phyloP scores from a whole-genome alignment of 2,888 invertebrate genomes.

The Lasioglossum morio region DNA sequence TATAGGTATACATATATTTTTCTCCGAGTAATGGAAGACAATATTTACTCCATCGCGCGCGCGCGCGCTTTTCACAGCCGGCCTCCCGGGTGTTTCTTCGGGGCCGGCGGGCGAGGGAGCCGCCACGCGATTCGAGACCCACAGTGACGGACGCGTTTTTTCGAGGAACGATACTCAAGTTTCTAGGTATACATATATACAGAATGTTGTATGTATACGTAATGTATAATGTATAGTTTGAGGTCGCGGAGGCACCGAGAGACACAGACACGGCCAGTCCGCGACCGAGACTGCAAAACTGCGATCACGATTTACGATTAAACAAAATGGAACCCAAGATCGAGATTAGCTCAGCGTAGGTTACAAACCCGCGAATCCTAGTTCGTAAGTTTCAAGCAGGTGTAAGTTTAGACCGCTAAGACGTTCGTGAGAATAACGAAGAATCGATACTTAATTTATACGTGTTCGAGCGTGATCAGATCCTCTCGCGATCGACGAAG shows the following conservation, averaged over 20 bases:
- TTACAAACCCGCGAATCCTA: constrained; percentile 51
- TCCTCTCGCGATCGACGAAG: constrained; percentile 25
- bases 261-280: neutral
- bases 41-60: constrained; percentile 80
- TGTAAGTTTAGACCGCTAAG: constrained; percentile 59
- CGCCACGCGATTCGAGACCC: constrained; percentile 42
- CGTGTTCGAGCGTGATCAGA: constrained; percentile 39
- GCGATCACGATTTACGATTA: constrained; percentile 16
- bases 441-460: constrained; percentile 70
- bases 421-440: constrained; percentile 50
- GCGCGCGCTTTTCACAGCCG: constrained; percentile 18
- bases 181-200: constrained; percentile 16
- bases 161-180: constrained; percentile 25
- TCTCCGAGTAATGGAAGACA: constrained; percentile 82
- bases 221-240: constrained; percentile 3
- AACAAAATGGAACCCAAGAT: constrained; percentile 57
- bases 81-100: constrained; percentile 2
- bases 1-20: constrained; percentile 74
- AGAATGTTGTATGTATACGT: neutral
- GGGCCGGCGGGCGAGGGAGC: constrained; percentile 1
- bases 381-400: constrained; percentile 61
- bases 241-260: constrained; percentile 22
- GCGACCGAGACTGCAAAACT: constrained; percentile 14
- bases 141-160: constrained; percentile 21
- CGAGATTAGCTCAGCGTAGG: constrained; percentile 73